A percentile compares a stretch with the other conserved stretches of the same genome.
Evolutionary conservation across 2,113 vertebrate genomes (phyloP).

Genomic region (Cyanoliseus patagonus): DNA sequence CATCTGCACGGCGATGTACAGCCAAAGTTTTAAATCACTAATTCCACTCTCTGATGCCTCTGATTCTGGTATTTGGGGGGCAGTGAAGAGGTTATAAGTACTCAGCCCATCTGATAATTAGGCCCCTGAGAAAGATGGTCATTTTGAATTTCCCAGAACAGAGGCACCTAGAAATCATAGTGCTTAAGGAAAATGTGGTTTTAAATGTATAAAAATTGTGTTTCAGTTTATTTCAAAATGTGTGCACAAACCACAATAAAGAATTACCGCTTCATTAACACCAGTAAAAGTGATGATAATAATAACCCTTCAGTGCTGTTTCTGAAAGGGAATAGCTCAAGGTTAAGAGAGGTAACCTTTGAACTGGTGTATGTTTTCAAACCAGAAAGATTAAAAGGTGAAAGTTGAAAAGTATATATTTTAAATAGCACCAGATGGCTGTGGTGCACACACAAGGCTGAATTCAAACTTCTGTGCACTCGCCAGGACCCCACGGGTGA

Average conservation of each 20-base stretch:
- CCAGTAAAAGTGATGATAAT: conserved; percentile 8
- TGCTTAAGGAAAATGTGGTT: background rate
- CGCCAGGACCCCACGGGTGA: background rate
- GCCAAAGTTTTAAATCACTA: conserved; percentile 6
- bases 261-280: conserved; percentile 30
- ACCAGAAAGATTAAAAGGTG: conserved; percentile 50
- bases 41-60: background rate
- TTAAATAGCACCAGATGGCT: conserved; percentile 49
- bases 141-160: background rate
- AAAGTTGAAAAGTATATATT: conserved; percentile 62
- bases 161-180: background rate
- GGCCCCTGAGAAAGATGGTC: background rate
- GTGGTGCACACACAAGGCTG: conserved; percentile 15
- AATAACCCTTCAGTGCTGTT: conserved; percentile 19
- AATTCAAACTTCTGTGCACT: background rate
- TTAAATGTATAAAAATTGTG: background rate
- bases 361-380: conserved; percentile 53
- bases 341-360: conserved; percentile 53
- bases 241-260: conserved; percentile 24
- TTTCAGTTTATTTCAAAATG: conserved; percentile 24
- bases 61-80: conserved; percentile 5
- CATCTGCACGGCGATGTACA: background rate
- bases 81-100: background rate
- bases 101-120: conserved; percentile 22
- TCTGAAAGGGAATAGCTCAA: conserved; percentile 32